Evolutionary conservation across 2,888 invertebrate species (phyloP).

Genomic region (Gortyna flavago): DNA sequence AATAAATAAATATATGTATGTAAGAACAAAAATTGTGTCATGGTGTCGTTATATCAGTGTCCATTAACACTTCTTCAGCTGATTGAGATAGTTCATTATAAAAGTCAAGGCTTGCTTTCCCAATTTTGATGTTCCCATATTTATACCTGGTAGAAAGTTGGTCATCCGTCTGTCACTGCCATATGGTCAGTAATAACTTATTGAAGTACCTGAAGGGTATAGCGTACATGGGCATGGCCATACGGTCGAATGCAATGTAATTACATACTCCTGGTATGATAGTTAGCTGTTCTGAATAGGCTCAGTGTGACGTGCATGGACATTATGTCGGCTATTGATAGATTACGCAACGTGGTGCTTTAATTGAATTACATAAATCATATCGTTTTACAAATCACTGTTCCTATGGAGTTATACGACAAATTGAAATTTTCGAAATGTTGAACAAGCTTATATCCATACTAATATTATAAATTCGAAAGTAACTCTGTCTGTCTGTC

Average conservation of each 20-base stretch:
- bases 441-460: not conserved
- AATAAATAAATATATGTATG: not conserved
- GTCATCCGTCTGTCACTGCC: slow-evolving; percentile 66
- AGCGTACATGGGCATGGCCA: slow-evolving; percentile 64
- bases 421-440: slow-evolving; percentile 1
- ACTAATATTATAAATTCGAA: no score
- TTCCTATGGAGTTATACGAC: not conserved
- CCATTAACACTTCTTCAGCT: slow-evolving; percentile 31
- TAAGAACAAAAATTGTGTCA: not conserved
- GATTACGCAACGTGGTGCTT: slow-evolving; percentile 43
- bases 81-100: slow-evolving; percentile 28
- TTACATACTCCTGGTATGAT: slow-evolving; percentile 56
- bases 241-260: slow-evolving; percentile 58
- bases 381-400: slow-evolving; percentile 12
- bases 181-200: slow-evolving; percentile 70
- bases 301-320: slow-evolving; percentile 41
- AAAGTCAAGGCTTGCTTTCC: slow-evolving; percentile 37
- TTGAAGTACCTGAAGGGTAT: slow-evolving; percentile 61
- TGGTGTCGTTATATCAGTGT: not conserved
- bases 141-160: slow-evolving; percentile 68
- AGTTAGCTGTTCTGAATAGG: slow-evolving; percentile 51
- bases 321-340: slow-evolving; percentile 55
- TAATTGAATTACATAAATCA: slow-evolving; percentile 49
- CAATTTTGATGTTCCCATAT: slow-evolving; percentile 48
- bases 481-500: no score